A percentile compares a stretch with the other conserved stretches of the same genome.
phyloP scores from a whole-genome alignment of 2,797 vertebrate species.

The Balearica regulorum region DNA sequence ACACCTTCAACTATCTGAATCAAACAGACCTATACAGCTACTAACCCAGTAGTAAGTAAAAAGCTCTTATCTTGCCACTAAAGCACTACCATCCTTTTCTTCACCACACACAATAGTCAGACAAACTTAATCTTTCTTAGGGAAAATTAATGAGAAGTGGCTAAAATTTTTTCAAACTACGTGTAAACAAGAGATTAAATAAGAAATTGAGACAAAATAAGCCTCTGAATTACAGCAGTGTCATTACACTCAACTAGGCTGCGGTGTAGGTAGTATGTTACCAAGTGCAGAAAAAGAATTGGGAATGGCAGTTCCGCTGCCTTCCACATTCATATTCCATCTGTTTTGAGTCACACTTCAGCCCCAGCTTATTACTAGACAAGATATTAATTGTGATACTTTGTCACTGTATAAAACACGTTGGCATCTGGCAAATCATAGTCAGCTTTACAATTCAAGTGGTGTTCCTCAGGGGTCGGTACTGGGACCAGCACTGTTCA shows the following conservation, averaged over 20 bases:
- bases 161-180: neutral
- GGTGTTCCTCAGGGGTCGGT: no score
- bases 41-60: neutral
- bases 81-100: neutral
- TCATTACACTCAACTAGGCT: neutral
- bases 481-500: no score
- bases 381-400: neutral
- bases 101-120: neutral
- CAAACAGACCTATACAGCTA: neutral
- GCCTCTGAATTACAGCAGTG: neutral
- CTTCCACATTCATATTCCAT: neutral
- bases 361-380: neutral
- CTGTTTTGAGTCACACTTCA: neutral
- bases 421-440: neutral
- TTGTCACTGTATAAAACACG: neutral
- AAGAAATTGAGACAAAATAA: neutral
- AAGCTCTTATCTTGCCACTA: neutral
- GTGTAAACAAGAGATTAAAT: neutral
- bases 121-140: neutral
- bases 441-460: neutral
- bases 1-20: neutral
- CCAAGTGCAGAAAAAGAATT: neutral
- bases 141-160: neutral
- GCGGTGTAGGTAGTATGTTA: neutral
- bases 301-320: neutral